phyloP scores from a whole-genome alignment of 1,140 invertebrate species.

The Heliconius melpomene region DNA sequence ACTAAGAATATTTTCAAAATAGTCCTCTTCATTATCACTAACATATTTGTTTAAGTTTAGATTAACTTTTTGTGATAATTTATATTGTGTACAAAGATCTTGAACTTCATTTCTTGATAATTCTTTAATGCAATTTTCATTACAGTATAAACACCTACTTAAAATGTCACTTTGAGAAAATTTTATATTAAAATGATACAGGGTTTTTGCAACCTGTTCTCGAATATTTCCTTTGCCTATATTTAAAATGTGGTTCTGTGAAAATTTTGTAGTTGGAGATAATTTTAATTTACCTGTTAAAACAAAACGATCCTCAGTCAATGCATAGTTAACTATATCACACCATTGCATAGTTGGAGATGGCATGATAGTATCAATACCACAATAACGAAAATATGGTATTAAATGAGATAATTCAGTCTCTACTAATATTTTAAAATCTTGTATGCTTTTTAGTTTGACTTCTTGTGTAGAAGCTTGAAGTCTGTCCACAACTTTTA shows the following conservation, averaged over 20 bases:
- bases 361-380: constrained; percentile 61
- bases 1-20: constrained; percentile 67
- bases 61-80: constrained; percentile 29
- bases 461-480: constrained; percentile 40
- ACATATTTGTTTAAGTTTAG: constrained; percentile 40
- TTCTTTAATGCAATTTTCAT: constrained; percentile 53
- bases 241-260: constrained; percentile 68
- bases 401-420: constrained; percentile 54
- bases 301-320: constrained; percentile 62
- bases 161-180: constrained; percentile 58
- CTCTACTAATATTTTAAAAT: constrained; percentile 66
- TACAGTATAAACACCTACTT: constrained; percentile 67
- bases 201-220: constrained; percentile 61
- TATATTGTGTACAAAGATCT: constrained; percentile 51
- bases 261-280: constrained; percentile 55
- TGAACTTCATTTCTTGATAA: constrained; percentile 53
- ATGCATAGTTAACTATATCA: constrained; percentile 66
- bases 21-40: constrained; percentile 52
- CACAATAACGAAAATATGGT: constrained; percentile 68
- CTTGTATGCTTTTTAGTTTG: constrained; percentile 47
- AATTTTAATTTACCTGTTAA: constrained; percentile 62
- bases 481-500: constrained; percentile 57
- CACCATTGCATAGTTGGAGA: constrained; percentile 61
- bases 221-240: constrained; percentile 52
- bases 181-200: constrained; percentile 57